These are phyloP conservation scores for Prietella phreatophila DNA, from an alignment of 2,113 vertebrate genomes.

Conservation along the genomic window DNA sequence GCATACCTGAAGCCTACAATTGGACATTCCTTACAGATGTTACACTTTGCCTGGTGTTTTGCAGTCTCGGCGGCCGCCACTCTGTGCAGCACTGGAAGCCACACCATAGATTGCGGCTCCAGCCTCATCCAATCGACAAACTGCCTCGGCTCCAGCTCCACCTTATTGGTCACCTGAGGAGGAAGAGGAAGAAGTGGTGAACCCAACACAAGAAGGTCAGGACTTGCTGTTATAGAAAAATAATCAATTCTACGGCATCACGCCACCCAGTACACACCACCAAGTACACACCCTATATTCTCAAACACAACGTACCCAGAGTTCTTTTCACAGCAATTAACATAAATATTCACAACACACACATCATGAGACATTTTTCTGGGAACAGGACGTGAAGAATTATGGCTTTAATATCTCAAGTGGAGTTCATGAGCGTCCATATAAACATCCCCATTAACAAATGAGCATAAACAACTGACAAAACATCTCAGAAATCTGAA, in stretches of 20 bases:
- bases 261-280: not conserved
- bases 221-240: not conserved
- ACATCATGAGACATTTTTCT: not conserved
- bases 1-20: slow-evolving; percentile 94
- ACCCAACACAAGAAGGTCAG: not conserved
- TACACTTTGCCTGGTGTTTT: slow-evolving; percentile 98
- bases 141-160: slow-evolving; percentile 88
- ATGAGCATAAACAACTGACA: not conserved
- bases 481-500: not conserved
- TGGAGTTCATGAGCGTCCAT: not conserved
- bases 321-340: not conserved
- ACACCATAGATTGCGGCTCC: slow-evolving; percentile 98
- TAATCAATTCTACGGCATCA: not conserved
- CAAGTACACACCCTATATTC: not conserved
- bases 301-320: not conserved
- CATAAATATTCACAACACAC: not conserved
- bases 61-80: slow-evolving; percentile 95
- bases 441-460: not conserved
- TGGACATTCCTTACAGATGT: slow-evolving; percentile 98
- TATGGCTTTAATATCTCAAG: slow-evolving; percentile 20
- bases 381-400: not conserved
- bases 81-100: slow-evolving; percentile 92
- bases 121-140: slow-evolving; percentile 97
- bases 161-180: slow-evolving; percentile 87
- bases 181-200: not conserved